Evolutionary conservation across 2,797 vertebrate genomes (phyloP).

Genomic region (Benthosema pterotum): DNA sequence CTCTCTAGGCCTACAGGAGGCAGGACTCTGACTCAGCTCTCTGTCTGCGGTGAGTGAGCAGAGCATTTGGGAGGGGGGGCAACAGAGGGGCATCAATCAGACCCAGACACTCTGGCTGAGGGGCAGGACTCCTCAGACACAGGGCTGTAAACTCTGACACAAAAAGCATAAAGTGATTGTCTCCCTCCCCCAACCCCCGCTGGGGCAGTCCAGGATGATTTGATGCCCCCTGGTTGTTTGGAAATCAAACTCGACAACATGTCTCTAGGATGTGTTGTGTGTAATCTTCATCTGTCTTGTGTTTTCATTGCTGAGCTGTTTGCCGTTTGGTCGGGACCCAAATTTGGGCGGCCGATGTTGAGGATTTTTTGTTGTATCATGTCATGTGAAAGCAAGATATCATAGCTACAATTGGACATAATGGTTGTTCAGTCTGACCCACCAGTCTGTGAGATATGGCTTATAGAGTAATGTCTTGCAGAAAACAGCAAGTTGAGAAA

Average conservation of each 20-base stretch:
- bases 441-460: no score
- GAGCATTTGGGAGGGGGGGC: neutral
- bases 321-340: no score
- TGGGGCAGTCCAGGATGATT: slow-evolving; percentile 28
- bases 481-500: no score
- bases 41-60: slow-evolving; percentile 25
- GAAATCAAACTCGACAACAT: slow-evolving; percentile 31
- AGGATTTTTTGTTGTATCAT: no score
- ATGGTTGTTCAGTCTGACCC: no score
- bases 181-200: slow-evolving; percentile 3
- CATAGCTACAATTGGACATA: no score
- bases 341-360: no score
- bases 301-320: no score
- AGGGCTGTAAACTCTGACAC: slow-evolving; percentile 52
- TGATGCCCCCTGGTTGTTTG: slow-evolving; percentile 36
- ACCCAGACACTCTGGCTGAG: slow-evolving; percentile 35
- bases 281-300: slow-evolving; percentile 17
- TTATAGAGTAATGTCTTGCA: no score
- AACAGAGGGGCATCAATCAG: slow-evolving; percentile 61
- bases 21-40: slow-evolving; percentile 56
- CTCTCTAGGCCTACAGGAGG: no score
- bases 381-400: no score
- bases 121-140: slow-evolving; percentile 47
- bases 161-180: slow-evolving; percentile 40
- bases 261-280: slow-evolving; percentile 23